Evolutionary conservation across 2,113 vertebrate genomes (phyloP).

Genomic region (Mus spicilegus): DNA sequence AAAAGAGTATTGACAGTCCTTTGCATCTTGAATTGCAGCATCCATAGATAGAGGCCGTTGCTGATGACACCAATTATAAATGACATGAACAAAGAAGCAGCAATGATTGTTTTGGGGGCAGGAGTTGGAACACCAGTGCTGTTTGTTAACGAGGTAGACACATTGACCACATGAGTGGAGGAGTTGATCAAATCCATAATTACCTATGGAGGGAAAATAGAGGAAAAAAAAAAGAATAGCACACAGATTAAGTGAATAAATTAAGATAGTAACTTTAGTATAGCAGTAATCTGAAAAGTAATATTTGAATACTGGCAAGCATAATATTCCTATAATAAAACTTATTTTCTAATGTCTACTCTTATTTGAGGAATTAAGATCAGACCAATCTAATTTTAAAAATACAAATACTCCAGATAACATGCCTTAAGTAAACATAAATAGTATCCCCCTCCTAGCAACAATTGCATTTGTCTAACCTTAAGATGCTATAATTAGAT

Average conservation of each 20-base stretch:
- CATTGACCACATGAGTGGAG: background rate
- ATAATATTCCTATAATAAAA: conserved; percentile 23
- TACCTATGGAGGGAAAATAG: conserved; percentile 30
- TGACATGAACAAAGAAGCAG: conserved; percentile 3
- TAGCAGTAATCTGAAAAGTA: background rate
- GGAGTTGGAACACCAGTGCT: background rate
- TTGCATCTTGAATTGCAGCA: conserved; percentile 82
- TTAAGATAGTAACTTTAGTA: conserved; percentile 23
- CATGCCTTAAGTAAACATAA: conserved; percentile 40
- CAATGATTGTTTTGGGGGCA: background rate
- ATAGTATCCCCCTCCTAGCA: conserved; percentile 44
- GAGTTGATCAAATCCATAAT: conserved; percentile 65
- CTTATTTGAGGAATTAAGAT: conserved; percentile 41
- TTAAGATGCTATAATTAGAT: conserved; percentile 12
- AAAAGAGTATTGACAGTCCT: conserved; percentile 76
- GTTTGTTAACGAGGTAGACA: conserved; percentile 62
- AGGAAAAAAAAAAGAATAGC: background rate
- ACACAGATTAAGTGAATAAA: conserved; percentile 30
- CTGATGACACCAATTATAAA: conserved; percentile 42
- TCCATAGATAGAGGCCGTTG: conserved; percentile 79
- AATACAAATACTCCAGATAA: conserved; percentile 19
- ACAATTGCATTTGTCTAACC: conserved; percentile 30
- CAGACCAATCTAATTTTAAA: conserved; percentile 50
- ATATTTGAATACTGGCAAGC: background rate
- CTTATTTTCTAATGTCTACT: conserved; percentile 21